These are phyloP conservation scores for Chaetophractus vellerosus DNA, from an alignment of 2,797 vertebrate genomes.

Conservation along the genomic window DNA sequence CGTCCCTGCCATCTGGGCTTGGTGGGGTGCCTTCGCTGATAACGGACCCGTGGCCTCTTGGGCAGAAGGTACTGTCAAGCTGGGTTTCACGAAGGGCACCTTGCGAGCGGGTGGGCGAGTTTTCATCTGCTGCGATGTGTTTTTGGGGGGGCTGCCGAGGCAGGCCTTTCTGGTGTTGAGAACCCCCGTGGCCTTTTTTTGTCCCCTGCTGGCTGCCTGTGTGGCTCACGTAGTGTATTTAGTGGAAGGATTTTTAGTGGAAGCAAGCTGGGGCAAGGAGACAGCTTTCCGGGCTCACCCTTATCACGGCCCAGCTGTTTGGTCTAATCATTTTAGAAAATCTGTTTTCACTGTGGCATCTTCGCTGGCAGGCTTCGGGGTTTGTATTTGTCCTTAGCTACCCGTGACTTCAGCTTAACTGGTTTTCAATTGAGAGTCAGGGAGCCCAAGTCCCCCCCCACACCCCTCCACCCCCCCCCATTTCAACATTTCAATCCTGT, in stretches of 20 bases:
- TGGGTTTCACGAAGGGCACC: not conserved
- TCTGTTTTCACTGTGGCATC: accelerated
- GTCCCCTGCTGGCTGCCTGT: accelerated
- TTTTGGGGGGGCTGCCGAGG: not conserved
- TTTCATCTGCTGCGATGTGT: not conserved
- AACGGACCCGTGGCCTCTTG: not conserved
- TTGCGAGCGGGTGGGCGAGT: accelerated
- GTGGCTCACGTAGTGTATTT: not conserved
- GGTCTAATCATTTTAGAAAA: not conserved
- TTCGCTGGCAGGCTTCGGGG: accelerated
- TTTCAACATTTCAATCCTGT: accelerated
- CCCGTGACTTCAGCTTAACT: not conserved
- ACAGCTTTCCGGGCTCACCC: too few relatives aligned
- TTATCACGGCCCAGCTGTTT: not conserved
- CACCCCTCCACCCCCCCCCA: not conserved
- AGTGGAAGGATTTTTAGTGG: not conserved
- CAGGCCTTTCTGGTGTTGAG: not conserved
- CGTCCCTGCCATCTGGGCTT: slow-evolving; percentile 21
- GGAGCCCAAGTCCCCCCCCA: not conserved
- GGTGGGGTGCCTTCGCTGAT: slow-evolving; percentile 60
- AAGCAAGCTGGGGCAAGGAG: accelerated
- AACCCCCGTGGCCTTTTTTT: not conserved
- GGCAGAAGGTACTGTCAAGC: slow-evolving; percentile 66
- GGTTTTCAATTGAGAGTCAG: not conserved
- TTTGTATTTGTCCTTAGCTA: accelerated